These are phyloP conservation scores for Aplysia californica DNA, from an alignment of 1,140 invertebrate species.

Conservation along the genomic window DNA sequence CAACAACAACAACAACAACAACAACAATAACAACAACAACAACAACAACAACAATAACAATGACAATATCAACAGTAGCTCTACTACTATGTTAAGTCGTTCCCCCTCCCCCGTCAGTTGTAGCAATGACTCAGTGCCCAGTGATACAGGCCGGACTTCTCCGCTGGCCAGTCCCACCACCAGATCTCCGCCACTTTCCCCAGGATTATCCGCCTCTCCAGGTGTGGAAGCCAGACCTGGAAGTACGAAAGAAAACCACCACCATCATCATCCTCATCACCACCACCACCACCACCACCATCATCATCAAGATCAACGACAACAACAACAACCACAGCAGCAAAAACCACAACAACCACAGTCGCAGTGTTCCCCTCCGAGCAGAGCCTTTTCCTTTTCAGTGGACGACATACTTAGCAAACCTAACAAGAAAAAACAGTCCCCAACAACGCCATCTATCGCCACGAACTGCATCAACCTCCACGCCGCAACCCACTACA, in stretches of 20 bases:
- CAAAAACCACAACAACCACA: not conserved
- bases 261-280: too few species aligned
- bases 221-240: not conserved
- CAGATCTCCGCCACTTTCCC: not conserved
- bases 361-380: not conserved
- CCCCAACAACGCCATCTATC: not conserved
- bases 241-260: slow-evolving; percentile 8
- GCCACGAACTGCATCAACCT: not conserved
- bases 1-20: not conserved
- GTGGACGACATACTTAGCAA: slow-evolving; percentile 28
- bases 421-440: slow-evolving; percentile 23
- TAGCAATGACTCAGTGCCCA: not conserved
- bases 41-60: not conserved
- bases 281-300: not conserved
- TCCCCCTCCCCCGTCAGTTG: not conserved
- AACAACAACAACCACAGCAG: not conserved
- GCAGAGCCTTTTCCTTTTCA: slow-evolving; percentile 18
- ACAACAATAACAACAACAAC: not conserved
- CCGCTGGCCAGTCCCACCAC: not conserved
- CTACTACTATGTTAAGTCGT: not conserved
- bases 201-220: not conserved
- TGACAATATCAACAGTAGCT: not conserved
- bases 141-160: not conserved
- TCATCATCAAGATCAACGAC: not conserved
- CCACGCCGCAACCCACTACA: not conserved